Base-by-base conservation (phyloP, 2,888 invertebrate genomes). In the Pristionchus exspectatus region DNA sequence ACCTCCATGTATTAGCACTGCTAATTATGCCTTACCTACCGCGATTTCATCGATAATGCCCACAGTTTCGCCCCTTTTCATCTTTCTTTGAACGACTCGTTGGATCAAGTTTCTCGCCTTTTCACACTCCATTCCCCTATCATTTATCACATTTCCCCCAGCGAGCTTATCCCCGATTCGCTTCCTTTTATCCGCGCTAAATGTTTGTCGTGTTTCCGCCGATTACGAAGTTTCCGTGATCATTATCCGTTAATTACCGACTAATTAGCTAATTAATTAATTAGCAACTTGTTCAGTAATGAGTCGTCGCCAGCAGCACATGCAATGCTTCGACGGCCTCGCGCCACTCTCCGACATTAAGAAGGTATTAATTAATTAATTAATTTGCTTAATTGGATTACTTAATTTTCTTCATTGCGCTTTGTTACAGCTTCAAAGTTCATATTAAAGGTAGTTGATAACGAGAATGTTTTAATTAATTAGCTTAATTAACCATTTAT, bases 281-380 rank as follows among this genome's bases (percentile, higher is more conserved):
- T 50, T 50, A 50, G 0, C 12, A 50, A 7, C 9, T 50, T 50
- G 44, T 50, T 5, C 21, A 81, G 50, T 2, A 1, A 81, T 81
- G 81, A 44, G 81, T 54, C 81, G 81, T 24, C 81, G 50, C 50
- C 81, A 81, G 81, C 74, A 38, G 24, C 88, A 88, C 59, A 2
- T 12, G 18, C 88, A 88, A 56, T 88, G 88, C 59, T 72, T 50
- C 56, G 88, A 88, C 21, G 88, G 88, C 5, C 74, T 88, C 72
- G 66, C 87, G 59, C 59, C 84, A 7, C 5, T 85, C 33, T 21
- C 21, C 24, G 59, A 85, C 33, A 27, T 85, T 30, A 85, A 85
- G 21, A 85, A 81, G 81, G 81, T 81, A 50, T 74, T 38, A 33
- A 38, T 74, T 74, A 38, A 0, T 74, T 38, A 38, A 74, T 38